Base-by-base conservation (phyloP, 2,113 vertebrate species). In the Poecilia latipinna region DNA sequence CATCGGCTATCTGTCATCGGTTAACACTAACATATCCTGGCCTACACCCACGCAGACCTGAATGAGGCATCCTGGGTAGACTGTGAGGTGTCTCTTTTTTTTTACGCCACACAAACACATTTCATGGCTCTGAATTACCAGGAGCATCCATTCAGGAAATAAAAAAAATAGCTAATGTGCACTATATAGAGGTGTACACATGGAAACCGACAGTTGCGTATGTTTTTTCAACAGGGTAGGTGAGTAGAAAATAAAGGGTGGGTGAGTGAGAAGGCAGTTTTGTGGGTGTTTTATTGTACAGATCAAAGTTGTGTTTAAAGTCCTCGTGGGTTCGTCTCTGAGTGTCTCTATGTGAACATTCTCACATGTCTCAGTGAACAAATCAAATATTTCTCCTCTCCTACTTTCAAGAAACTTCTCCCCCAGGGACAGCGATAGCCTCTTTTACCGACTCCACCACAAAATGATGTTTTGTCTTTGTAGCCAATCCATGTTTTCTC, bases 1-100 rank as follows among this genome's bases (percentile, higher is more conserved):
- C 78, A 61, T 65, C 70, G 82, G 65, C 70, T 84, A 75, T 88
- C 92, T 92, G 79, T 91, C 91, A 87, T 78, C 79, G 3, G 22
- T 1, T 8, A 71, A 66, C 70, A 4, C 75, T 79, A 81, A 90
- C 78, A 83, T 86, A 84, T 88, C 77, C 72, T 64, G 80, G 74
- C 68, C 75, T 22, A 33, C 86, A 42, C 86, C 83, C 82, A 83
- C 67, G 61, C 70, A 83, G 74, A 86, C 79, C 70, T 48, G 78
- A 62, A 12, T 80, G 77, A 87, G 32, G 79, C 70, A 74, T 65
- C 32, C 0, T 64, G 67, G 31, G 65, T 72, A 65, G 29, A 85
- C 70, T 32, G 39, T 19, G 64, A 75, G 67, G 69, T 77, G 85
- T 85, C 80, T 84, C 1, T 83, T 85, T 72, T 85, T 82, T 84